Conservation (phyloP, 2,113 vertebrate species). For the Macquaria australasica region DNA sequence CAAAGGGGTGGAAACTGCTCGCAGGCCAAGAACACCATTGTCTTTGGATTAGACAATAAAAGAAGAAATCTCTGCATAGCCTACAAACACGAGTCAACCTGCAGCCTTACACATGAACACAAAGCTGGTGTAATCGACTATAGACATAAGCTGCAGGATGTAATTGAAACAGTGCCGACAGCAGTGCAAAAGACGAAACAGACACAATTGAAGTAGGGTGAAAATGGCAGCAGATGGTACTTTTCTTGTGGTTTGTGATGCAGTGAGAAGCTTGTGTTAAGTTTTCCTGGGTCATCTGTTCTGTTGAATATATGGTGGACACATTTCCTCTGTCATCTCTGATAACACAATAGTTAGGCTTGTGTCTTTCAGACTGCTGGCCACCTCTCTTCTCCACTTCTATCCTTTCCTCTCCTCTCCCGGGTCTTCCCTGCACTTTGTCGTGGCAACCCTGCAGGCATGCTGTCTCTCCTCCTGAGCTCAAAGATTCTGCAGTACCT, state of each 20-base stretch:
- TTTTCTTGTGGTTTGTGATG: conserved; percentile 68
- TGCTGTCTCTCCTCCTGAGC: conserved; percentile 65
- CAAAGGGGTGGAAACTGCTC: conserved; percentile 64
- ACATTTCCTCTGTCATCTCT: conserved; percentile 46
- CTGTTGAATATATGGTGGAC: conserved; percentile 41
- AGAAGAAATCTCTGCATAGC: conserved; percentile 71
- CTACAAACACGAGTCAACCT: conserved; percentile 71
- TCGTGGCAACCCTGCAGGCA: conserved; percentile 73
- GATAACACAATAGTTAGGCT: conserved; percentile 49
- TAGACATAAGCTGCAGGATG: conserved; percentile 81
- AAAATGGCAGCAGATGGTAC: conserved; percentile 78
- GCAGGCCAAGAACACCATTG: conserved; percentile 72
- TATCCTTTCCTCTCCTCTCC: conserved; percentile 53
- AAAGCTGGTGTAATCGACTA: conserved; percentile 77
- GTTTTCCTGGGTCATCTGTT: conserved; percentile 63
- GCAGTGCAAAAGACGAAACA: conserved; percentile 70
- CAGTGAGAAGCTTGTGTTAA: conserved; percentile 62
- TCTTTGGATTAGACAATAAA: conserved; percentile 72
- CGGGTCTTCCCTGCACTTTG: conserved; percentile 58
- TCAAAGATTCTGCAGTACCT: conserved; percentile 75
- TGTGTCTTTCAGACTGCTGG: conserved; percentile 45
- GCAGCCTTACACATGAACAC: conserved; percentile 63
- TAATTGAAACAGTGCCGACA: conserved; percentile 81
- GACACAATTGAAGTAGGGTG: conserved; percentile 66
- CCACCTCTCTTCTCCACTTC: conserved; percentile 46